Evolutionary conservation across 2,797 vertebrate species (phyloP).

Genomic region (Sarcoramphus papa): DNA sequence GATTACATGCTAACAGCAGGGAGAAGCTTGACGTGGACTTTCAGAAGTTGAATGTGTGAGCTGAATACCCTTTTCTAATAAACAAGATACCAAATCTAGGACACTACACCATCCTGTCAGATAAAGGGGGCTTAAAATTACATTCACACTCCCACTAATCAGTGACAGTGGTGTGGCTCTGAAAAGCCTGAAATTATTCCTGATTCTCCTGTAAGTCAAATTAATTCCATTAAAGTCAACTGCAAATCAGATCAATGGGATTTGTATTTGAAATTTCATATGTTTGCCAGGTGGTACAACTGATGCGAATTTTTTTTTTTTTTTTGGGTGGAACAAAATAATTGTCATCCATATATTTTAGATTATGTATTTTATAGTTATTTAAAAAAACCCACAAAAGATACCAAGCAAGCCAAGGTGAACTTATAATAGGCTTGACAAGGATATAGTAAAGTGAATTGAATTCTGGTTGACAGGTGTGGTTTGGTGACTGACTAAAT

Average conservation of each 20-base stretch:
- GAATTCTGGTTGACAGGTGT: neutral
- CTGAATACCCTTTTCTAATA: neutral
- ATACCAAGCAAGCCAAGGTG: neutral
- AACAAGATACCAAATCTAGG: slow-evolving; percentile 4
- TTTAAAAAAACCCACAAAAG: neutral
- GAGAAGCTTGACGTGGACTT: slow-evolving; percentile 23
- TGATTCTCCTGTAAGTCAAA: neutral
- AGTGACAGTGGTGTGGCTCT: neutral
- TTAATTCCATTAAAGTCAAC: neutral
- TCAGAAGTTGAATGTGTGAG: neutral
- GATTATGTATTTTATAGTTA: neutral
- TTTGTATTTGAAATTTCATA: neutral
- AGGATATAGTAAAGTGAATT: neutral
- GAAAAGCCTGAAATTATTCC: neutral
- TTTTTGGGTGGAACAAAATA: neutral
- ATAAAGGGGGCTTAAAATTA: neutral
- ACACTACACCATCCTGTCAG: neutral
- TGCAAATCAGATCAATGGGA: neutral
- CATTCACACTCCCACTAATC: neutral
- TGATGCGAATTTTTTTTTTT: neutral
- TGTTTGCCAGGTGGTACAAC: neutral
- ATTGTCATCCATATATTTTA: neutral
- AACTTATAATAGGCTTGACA: neutral
- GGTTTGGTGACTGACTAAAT: neutral
- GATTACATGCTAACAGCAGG: slow-evolving; percentile 48